A percentile compares a stretch with the other conserved stretches of the same genome.
Evolutionary conservation across 2,888 invertebrate genomes (phyloP).

Genomic region (Oeneis ivallda): DNA sequence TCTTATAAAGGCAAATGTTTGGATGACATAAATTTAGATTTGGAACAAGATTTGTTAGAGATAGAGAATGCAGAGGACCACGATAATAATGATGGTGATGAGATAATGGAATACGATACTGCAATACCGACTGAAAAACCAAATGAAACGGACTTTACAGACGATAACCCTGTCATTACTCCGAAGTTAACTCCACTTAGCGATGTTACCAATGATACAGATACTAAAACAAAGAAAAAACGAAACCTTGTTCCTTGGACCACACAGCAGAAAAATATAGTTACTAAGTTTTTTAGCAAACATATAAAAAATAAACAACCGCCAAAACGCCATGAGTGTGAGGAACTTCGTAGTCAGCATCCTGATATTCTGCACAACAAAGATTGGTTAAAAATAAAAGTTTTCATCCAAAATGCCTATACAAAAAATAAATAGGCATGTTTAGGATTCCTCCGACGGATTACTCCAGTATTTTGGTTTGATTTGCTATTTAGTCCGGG

Average conservation of each 20-base stretch:
- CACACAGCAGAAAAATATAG: background rate
- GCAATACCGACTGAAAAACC: background rate
- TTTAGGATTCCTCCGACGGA: too few species aligned
- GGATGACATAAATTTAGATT: conserved; percentile 1
- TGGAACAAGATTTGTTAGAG: background rate
- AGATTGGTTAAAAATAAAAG: too few species aligned
- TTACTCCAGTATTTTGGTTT: too few species aligned
- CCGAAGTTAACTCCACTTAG: background rate
- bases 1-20: background rate
- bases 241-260: conserved; percentile 1
- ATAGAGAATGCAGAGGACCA: background rate
- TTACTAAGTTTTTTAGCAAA: background rate
- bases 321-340: too few species aligned
- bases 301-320: background rate
- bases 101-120: conserved; percentile 1
- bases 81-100: background rate
- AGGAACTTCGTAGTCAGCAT: too few species aligned
- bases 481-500: too few species aligned
- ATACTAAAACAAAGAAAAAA: background rate
- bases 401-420: too few species aligned
- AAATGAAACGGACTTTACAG: background rate
- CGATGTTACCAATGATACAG: background rate
- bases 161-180: background rate
- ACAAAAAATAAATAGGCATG: too few species aligned
- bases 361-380: too few species aligned